Base-by-base conservation (phyloP, 2,888 invertebrate genomes). In the Schizotus pectinicornis region DNA sequence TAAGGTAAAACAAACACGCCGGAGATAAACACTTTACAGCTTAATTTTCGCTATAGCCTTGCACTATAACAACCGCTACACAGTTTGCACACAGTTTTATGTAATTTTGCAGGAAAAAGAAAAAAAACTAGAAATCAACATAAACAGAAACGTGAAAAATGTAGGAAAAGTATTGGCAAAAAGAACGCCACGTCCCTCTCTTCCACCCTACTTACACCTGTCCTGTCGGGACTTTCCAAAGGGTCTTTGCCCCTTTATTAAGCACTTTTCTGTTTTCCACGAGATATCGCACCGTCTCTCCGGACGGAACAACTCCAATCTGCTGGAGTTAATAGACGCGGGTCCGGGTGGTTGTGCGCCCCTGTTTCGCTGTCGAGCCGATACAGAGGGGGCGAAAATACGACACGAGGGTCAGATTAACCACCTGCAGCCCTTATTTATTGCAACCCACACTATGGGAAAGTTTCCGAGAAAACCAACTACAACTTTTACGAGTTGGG, bases 341-440 rank as follows among this genome's bases (percentile, higher is more conserved):
- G 22, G 22, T 22, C 5, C 2, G 22, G 22, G 22, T 46, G 32
- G 53, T 38, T 45, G n/a, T n/a, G n/a, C 53, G 39, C 45, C 53
- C 53, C 38, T 36, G 38, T 46, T 53, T 46, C 38, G 22, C 22
- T 22, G 22, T 22, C 37, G 52, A 45, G 37, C 45, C 45, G 45
- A 56, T 50, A 38, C 45, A 51, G 49, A 34, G 43, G n/a, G 2
- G 48, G 47, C 46, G 36, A 52, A 57, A 54, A 57, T 57, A 53
- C 52, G 55, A 47, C 43, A 41, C 55, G 39, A 50, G 55, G 61
- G 57, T 47, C 42, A 51, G 54, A 55, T 54, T 51, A 58, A 47
- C 53, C 61, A 59, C 58, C 61, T 58, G 59, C 56, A 51, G 12
- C 58, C 61, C 52, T 58, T 58, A 61, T 58, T 61, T 61, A 61